These are phyloP conservation scores for Pristionchus entomophagus DNA, from an alignment of 2,888 invertebrate genomes.

Conservation along the genomic window DNA sequence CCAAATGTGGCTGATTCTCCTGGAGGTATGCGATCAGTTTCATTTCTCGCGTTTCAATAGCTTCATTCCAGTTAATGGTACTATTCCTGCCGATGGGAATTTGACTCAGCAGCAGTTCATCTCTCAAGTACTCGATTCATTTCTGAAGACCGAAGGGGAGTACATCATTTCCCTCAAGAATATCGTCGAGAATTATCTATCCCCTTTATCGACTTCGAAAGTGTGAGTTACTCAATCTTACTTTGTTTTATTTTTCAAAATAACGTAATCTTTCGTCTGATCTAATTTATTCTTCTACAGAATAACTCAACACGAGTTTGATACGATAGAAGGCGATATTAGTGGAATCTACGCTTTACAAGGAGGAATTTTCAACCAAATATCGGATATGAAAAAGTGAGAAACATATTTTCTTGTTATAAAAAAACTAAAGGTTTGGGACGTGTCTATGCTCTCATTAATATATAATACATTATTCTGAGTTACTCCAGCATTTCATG, in stretches of 20 bases:
- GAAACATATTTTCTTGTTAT: background rate
- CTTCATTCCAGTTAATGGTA: conserved; percentile 15
- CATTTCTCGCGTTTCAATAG: background rate
- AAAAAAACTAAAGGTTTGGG: no score
- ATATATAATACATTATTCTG: no score
- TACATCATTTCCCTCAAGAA: conserved; percentile 60
- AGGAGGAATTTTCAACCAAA: conserved; percentile 48
- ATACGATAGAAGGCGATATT: conserved; percentile 46
- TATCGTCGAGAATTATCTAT: conserved; percentile 53
- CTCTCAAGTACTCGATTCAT: conserved; percentile 45
- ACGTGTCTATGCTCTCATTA: no score
- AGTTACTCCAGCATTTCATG: no score
- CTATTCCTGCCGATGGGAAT: background rate
- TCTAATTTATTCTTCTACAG: background rate
- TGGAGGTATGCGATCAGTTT: background rate
- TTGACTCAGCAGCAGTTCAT: conserved; percentile 41
- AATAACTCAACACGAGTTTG: conserved; percentile 83
- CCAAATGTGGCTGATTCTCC: conserved; percentile 11
- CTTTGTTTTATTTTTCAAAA: background rate
- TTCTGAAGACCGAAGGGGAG: conserved; percentile 53
- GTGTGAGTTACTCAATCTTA: conserved; percentile 50
- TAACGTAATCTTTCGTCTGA: background rate
- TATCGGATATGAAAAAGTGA: conserved; percentile 42
- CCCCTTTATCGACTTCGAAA: conserved; percentile 54
- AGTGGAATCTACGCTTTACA: conserved; percentile 52